These are phyloP conservation scores for Eristalinus sepulchralis DNA, from an alignment of 2,888 invertebrate species.

Conservation along the genomic window DNA sequence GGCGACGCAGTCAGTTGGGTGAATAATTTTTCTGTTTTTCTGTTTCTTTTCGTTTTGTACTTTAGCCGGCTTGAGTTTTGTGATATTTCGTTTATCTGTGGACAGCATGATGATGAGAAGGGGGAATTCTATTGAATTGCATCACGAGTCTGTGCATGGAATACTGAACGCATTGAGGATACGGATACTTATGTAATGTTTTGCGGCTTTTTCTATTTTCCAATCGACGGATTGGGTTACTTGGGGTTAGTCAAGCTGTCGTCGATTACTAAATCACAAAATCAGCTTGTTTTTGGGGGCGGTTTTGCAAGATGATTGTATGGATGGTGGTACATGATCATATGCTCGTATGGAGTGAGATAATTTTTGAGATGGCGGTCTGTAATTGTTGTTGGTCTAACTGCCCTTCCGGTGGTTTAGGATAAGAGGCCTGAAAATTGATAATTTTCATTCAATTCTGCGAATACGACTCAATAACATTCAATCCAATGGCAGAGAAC, in stretches of 20 bases:
- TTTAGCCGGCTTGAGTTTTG: background rate
- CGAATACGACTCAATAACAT: too few species aligned
- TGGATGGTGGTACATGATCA: background rate
- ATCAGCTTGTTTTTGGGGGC: conserved; percentile 25
- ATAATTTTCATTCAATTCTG: too few species aligned
- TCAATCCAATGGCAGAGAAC: too few species aligned
- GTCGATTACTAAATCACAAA: conserved; percentile 39
- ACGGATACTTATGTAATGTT: conserved; percentile 49
- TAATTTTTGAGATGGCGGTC: background rate
- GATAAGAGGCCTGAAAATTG: too few species aligned
- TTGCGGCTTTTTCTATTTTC: conserved; percentile 49
- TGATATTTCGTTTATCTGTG: conserved; percentile 3
- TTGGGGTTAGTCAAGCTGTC: conserved; percentile 14
- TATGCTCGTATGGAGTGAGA: too few species aligned
- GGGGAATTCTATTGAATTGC: conserved; percentile 35
- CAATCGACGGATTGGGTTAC: conserved; percentile 23
- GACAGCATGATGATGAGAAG: background rate
- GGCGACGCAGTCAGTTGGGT: background rate
- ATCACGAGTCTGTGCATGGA: conserved; percentile 26
- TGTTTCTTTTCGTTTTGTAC: background rate
- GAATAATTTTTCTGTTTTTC: background rate
- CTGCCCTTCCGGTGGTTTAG: too few species aligned
- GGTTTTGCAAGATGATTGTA: background rate
- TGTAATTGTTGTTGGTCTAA: too few species aligned
- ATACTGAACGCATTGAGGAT: conserved; percentile 40